Percentiles rank a stretch among this genome's conserved stretches.
Evolutionary conservation across 2,888 invertebrate genomes (phyloP).

Genomic region (Microchrysa polita): DNA sequence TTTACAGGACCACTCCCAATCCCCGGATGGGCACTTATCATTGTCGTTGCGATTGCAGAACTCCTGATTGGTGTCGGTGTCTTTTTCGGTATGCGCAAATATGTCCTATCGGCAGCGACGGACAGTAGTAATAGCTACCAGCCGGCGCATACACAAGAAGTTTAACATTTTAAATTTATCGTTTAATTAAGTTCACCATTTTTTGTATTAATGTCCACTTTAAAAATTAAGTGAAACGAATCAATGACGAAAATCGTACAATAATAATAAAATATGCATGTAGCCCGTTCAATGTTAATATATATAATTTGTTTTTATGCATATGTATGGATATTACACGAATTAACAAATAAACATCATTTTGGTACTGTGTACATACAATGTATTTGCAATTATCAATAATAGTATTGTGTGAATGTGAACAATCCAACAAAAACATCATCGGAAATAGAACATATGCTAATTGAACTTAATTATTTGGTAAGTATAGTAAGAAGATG

Average conservation of each 20-base stretch:
- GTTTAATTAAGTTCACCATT: conserved; percentile 3
- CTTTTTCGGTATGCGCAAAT: conserved; percentile 74
- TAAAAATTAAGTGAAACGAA: conserved; percentile 17
- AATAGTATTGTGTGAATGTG: no score
- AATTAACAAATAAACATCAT: conserved; percentile 13
- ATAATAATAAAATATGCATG: background rate
- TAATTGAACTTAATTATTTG: conserved; percentile 10
- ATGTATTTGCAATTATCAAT: no score
- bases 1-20: conserved; percentile 70
- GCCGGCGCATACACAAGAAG: conserved; percentile 60
- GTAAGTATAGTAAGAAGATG: background rate
- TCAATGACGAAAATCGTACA: conserved; percentile 14
- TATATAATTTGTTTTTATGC: background rate
- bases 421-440: background rate
- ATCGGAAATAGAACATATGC: conserved; percentile 20
- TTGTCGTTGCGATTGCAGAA: conserved; percentile 76
- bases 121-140: conserved; percentile 60
- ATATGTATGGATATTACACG: background rate
- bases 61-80: conserved; percentile 75
- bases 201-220: background rate
- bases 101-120: conserved; percentile 67
- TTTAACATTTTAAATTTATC: conserved; percentile 51
- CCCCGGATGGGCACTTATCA: conserved; percentile 81
- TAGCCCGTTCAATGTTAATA: no score
- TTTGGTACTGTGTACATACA: conserved; percentile 16